Conservation (phyloP, 2,797 vertebrate genomes). For the Gallirallus australis region DNA sequence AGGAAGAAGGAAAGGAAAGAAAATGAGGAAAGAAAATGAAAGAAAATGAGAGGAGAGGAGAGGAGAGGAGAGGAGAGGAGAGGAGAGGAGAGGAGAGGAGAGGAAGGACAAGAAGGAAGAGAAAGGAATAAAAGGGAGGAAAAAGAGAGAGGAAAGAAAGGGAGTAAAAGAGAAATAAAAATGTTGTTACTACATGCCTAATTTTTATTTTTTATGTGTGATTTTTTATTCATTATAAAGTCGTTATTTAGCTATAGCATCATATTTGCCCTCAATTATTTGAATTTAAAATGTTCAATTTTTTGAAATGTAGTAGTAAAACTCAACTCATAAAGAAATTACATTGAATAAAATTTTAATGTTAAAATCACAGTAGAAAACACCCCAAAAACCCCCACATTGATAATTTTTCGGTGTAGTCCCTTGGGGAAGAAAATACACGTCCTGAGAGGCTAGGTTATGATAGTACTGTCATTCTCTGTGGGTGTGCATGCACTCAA, state of each 20-base stretch:
- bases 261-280: not conserved
- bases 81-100: not conserved
- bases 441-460: conserved; percentile 33
- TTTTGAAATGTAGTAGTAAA: not conserved
- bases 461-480: conserved; percentile 22
- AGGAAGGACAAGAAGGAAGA: not conserved
- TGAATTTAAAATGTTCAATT: not conserved
- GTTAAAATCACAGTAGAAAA: not conserved
- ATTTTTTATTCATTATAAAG: not conserved
- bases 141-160: not conserved
- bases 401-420: not conserved
- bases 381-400: not conserved
- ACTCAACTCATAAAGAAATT: not conserved
- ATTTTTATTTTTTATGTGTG: not conserved
- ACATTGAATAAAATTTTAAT: not conserved
- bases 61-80: not conserved
- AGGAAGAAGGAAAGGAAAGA: fast-evolving
- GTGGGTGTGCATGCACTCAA: conserved; percentile 67
- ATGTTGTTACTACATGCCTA: not conserved
- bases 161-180: not conserved
- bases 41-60: not conserved
- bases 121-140: not conserved
- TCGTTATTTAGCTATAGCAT: not conserved
- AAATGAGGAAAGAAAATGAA: not conserved
- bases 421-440: conserved; percentile 1